Evolutionary conservation across 2,113 vertebrate genomes (phyloP).

Genomic region (Equus quagga): DNA sequence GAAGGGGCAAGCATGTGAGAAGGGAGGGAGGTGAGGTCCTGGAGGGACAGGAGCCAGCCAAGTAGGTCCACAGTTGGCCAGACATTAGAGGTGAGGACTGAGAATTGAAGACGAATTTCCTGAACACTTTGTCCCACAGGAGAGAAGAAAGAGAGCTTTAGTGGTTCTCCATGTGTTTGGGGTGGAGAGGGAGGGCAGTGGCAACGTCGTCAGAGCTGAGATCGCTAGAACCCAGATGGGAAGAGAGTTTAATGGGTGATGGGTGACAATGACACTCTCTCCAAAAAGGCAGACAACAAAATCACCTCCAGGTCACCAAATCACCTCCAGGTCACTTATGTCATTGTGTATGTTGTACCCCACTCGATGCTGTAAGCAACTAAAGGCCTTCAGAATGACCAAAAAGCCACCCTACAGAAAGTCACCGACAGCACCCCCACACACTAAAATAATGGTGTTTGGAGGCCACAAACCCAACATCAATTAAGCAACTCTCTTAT

Average conservation of each 20-base stretch:
- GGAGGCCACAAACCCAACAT: not conserved
- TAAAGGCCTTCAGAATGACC: not conserved
- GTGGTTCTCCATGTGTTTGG: not conserved
- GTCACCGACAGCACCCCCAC: not conserved
- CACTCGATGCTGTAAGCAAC: not conserved
- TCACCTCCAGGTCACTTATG: not conserved
- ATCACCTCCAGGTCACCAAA: not conserved
- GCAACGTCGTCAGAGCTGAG: not conserved
- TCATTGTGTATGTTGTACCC: not conserved
- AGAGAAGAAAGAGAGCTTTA: not conserved
- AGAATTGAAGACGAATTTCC: slow-evolving; percentile 1
- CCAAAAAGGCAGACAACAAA: not conserved
- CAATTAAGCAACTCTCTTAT: not conserved
- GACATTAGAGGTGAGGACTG: not conserved
- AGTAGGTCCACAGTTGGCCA: not conserved
- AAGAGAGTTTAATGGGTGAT: not conserved
- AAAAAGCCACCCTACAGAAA: not conserved
- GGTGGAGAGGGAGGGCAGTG: not conserved
- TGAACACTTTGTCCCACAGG: not conserved
- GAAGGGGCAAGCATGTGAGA: not conserved
- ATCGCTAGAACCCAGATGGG: not conserved
- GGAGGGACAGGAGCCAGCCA: not conserved
- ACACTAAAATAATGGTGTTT: not conserved
- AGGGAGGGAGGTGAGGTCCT: not conserved
- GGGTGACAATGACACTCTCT: not conserved